Base-by-base conservation (phyloP, 2,888 invertebrate species). In the Drosophila planitibia region DNA sequence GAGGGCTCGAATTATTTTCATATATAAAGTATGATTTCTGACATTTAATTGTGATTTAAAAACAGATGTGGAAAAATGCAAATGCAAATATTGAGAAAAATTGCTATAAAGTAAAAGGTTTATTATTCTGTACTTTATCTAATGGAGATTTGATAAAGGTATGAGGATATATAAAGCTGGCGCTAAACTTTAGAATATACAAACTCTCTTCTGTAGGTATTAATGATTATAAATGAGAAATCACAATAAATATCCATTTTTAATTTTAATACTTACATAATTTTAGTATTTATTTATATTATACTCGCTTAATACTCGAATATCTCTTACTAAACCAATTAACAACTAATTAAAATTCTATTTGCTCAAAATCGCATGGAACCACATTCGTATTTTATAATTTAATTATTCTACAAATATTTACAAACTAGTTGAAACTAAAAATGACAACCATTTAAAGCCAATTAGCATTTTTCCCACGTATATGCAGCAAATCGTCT, bases 381-480 rank as follows among this genome's bases (percentile, higher is more conserved):
- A 22, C 4, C 5, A 35, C 1, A 22, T 2, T 16, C 10, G 10
- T 25, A 25, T n/a, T 37, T 2, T 16, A 37, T 25, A 9, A 16
- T 47, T 47, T 7, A 14, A 19, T 37, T 55, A 33, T 22, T 54
- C 0, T 3, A 3, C 9, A 30, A 16, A 12, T 32, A 19, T 25
- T 25, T 16, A 16, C 47, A 28, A 37, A 10, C 12, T 37, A 28
- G 6, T 12, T 49, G 2, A 35, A 25, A 32, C 32, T 41, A 7
- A 12, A 28, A 52, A 30, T 25, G 12, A 30, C n/a, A 41, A 30
- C 14, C 25, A 59, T 52, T 75, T 52, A 37, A 54, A 60, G 6
- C n/a, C 12, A n/a, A 76, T 81, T 62, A 81, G 44, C 39, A 41
- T 32, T 49, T 57, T 47, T 47, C 66, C 44, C 55, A 28, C n/a